Evolutionary conservation across 1,140 invertebrate genomes (phyloP).

Genomic region (Homarus americanus): DNA sequence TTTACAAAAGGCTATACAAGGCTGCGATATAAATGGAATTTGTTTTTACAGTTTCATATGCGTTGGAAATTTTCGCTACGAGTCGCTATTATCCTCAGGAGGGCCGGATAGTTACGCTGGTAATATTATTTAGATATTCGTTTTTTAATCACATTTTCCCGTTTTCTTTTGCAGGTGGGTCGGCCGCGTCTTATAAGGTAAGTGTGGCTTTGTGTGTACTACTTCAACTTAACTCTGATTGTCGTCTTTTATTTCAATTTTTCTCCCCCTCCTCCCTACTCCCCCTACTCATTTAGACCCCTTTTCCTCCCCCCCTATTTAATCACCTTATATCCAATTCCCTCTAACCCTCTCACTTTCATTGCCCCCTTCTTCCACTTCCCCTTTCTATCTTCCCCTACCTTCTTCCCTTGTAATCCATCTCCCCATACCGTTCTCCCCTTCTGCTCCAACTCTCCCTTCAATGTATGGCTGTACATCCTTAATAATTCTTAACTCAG

Average conservation of each 20-base stretch:
- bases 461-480: too few relatives aligned
- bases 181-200: conserved; percentile 49
- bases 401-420: background rate
- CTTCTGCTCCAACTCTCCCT: background rate
- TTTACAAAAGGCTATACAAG: conserved; percentile 36
- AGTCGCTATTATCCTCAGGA: conserved; percentile 6
- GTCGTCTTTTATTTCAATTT: too few relatives aligned
- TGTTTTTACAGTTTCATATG: conserved; percentile 58
- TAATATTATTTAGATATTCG: conserved; percentile 21
- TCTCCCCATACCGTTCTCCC: background rate
- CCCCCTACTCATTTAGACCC: too few relatives aligned
- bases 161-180: conserved; percentile 58
- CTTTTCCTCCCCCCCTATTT: too few relatives aligned
- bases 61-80: conserved; percentile 22
- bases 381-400: background rate
- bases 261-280: background rate
- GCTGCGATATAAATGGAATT: conserved; percentile 56
- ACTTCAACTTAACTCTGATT: too few relatives aligned
- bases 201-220: too few relatives aligned
- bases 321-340: background rate
- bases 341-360: background rate
- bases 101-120: conserved; percentile 2
- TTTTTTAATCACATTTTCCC: conserved; percentile 33
- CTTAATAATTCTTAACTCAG: too few relatives aligned
- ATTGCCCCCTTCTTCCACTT: background rate